phyloP scores from a whole-genome alignment of 1,140 invertebrate species.

The Hesperophylax magnus region DNA sequence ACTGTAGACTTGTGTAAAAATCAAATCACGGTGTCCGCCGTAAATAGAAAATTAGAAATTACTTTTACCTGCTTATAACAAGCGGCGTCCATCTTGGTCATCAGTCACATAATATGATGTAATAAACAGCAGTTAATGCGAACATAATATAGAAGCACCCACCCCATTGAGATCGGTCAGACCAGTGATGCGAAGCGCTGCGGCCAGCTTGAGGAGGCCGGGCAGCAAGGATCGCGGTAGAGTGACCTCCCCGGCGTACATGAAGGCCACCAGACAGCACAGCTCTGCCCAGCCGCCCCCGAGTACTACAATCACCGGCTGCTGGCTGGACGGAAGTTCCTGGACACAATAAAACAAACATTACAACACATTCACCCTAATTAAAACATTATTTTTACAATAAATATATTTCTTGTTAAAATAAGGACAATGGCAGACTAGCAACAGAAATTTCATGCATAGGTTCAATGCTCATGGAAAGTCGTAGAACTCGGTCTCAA shows the following conservation, averaged over 20 bases:
- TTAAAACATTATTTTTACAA: no score
- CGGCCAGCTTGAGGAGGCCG: slow-evolving; percentile 85
- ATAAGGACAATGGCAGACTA: no score
- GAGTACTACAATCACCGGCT: slow-evolving; percentile 87
- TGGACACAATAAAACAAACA: slow-evolving; percentile 61
- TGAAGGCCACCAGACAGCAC: slow-evolving; percentile 88
- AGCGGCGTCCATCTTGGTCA: no score
- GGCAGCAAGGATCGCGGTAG: slow-evolving; percentile 87
- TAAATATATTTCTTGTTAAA: background rate
- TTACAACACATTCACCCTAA: slow-evolving; percentile 1
- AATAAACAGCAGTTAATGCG: no score
- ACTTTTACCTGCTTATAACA: no score
- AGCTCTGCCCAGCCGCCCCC: slow-evolving; percentile 86
- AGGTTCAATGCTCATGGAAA: no score
- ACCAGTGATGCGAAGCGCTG: slow-evolving; percentile 88
- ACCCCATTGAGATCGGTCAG: slow-evolving; percentile 86
- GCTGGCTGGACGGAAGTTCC: slow-evolving; percentile 79
- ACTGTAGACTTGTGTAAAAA: no score
- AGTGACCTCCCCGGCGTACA: slow-evolving; percentile 94
- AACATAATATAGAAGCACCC: slow-evolving; percentile 49
- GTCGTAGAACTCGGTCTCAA: no score
- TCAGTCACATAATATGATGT: no score
- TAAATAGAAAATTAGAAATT: no score
- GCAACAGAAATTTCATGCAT: no score
- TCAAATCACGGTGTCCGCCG: no score